Conservation (phyloP, 2,888 invertebrate genomes). For the Coremacera marginata region DNA sequence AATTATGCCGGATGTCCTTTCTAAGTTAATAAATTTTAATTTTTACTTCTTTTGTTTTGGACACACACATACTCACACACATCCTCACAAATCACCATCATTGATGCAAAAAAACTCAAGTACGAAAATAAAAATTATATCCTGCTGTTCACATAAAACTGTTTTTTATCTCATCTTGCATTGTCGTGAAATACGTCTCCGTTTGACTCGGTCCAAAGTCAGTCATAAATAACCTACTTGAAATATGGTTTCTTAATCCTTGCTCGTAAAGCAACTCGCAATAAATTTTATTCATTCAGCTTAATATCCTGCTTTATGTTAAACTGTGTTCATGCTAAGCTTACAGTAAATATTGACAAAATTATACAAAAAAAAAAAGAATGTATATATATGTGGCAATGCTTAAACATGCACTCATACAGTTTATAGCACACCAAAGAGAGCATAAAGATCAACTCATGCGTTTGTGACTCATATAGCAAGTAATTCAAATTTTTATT, state of each 20-base stretch:
- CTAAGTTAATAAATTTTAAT: neutral
- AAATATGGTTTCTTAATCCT: slow-evolving; percentile 27
- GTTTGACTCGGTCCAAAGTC: neutral
- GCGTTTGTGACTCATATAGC: too few species aligned
- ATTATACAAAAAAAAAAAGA: too few species aligned
- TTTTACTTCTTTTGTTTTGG: neutral
- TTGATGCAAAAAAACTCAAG: neutral
- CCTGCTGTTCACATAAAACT: neutral
- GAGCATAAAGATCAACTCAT: too few species aligned
- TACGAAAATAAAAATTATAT: neutral
- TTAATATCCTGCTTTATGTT: neutral
- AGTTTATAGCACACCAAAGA: too few species aligned
- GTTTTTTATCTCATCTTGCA: neutral
- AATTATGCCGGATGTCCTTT: neutral
- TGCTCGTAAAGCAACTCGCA: neutral
- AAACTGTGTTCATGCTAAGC: neutral
- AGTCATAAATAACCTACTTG: slow-evolving; percentile 21
- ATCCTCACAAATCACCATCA: neutral
- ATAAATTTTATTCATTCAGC: slow-evolving; percentile 13
- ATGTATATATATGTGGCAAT: too few species aligned
- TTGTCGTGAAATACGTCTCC: neutral
- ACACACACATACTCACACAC: neutral
- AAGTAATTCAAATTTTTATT: too few species aligned
- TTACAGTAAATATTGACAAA: too few species aligned
- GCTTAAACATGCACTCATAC: too few species aligned